Conservation (phyloP, 2,888 invertebrate species). For the Piscicola geometra region DNA sequence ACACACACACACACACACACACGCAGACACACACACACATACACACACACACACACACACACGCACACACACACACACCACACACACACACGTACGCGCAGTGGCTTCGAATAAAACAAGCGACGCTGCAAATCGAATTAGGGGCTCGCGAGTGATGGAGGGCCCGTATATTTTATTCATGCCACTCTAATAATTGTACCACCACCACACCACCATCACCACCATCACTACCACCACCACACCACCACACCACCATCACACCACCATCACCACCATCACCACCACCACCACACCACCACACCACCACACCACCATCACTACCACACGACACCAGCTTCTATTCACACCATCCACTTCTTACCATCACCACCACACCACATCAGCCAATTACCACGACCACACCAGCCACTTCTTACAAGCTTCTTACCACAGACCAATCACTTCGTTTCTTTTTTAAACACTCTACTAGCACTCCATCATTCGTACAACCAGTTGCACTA, state of each 20-base stretch:
- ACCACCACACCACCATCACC: background rate
- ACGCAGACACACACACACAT: conserved; percentile 25
- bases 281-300: background rate
- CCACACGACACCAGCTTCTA: no score
- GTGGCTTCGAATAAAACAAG: background rate
- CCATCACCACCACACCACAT: no score
- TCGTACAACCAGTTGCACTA: no score
- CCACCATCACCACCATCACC: background rate
- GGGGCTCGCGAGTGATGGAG: background rate
- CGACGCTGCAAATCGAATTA: background rate
- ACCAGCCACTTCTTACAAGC: no score
- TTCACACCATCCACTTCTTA: no score
- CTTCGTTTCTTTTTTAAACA: no score
- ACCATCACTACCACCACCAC: background rate
- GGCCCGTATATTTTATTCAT: background rate
- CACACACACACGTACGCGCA: conserved; percentile 11
- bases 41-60: conserved; percentile 25
- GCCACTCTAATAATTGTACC: background rate
- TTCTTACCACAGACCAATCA: no score
- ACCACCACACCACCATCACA: background rate
- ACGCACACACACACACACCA: background rate
- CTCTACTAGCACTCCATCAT: no score
- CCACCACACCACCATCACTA: no score
- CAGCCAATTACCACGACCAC: no score
- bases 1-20: conserved; percentile 24